Evolutionary conservation across 2,113 vertebrate genomes (phyloP).

Genomic region (Oreochromis spilurus): DNA sequence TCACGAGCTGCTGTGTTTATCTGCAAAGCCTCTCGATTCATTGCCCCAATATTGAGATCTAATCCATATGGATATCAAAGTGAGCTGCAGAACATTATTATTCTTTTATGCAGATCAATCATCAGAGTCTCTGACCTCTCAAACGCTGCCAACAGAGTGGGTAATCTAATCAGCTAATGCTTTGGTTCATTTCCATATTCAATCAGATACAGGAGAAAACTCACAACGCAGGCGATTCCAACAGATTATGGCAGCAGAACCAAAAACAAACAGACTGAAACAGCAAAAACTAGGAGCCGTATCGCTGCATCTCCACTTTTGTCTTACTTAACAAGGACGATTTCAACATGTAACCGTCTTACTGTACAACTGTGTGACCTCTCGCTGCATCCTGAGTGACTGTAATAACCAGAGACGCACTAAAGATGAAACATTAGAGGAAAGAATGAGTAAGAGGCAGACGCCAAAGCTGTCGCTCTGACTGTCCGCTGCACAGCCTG

Average conservation of each 20-base stretch:
- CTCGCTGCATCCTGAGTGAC: neutral
- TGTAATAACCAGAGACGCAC: neutral
- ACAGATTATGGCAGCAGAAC: neutral
- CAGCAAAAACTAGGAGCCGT: neutral
- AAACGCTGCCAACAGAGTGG: neutral
- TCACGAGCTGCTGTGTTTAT: neutral
- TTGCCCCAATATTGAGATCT: neutral
- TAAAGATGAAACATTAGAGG: neutral
- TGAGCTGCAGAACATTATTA: neutral
- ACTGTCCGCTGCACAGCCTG: neutral
- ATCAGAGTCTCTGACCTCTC: neutral
- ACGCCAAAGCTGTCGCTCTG: neutral
- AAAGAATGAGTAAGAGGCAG: neutral
- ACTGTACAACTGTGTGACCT: neutral
- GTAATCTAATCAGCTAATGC: neutral
- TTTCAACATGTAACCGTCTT: neutral
- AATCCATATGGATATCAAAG: conserved; percentile 3
- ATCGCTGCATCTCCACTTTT: neutral
- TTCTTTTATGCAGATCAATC: neutral
- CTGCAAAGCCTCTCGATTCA: neutral
- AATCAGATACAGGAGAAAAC: neutral
- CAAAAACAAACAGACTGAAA: neutral
- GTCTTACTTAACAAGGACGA: neutral
- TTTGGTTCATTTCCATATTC: neutral
- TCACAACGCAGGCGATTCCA: neutral